phyloP scores from a whole-genome alignment of 2,888 invertebrate genomes.

The Apodemia duryi region DNA sequence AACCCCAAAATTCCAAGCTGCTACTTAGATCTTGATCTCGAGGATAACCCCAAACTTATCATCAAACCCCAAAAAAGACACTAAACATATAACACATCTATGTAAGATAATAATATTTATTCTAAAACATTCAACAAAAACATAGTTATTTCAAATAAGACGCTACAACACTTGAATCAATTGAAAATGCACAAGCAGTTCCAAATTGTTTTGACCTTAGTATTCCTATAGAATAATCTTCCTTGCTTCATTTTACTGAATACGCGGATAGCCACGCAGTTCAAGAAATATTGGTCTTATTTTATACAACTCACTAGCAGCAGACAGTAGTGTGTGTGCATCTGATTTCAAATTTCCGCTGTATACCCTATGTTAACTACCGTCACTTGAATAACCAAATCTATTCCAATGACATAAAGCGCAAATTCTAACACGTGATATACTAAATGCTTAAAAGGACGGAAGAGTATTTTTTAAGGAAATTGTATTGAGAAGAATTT shows the following conservation, averaged over 20 bases:
- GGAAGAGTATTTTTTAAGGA: conserved; percentile 41
- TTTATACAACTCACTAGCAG: conserved; percentile 40
- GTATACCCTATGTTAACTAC: conserved; percentile 53
- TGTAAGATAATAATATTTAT: neutral
- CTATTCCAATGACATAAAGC: conserved; percentile 36
- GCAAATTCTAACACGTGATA: conserved; percentile 27
- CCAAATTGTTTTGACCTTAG: conserved; percentile 52
- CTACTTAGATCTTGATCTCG: too few relatives aligned
- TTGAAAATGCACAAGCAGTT: conserved; percentile 50
- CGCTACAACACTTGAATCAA: conserved; percentile 69
- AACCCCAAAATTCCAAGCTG: too few relatives aligned
- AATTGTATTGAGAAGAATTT: conserved; percentile 29
- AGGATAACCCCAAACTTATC: too few relatives aligned
- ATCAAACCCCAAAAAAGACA: neutral
- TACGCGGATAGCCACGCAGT: conserved; percentile 39
- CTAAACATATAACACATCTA: neutral
- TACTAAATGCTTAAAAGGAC: conserved; percentile 28
- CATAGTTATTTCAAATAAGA: conserved; percentile 39
- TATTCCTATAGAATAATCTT: conserved; percentile 38
- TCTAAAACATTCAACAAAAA: neutral
- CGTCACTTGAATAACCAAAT: conserved; percentile 41
- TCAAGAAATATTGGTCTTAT: conserved; percentile 49
- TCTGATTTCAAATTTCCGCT: conserved; percentile 73
- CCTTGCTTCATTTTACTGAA: conserved; percentile 35
- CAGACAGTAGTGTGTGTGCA: conserved; percentile 48